A percentile compares a stretch with the other conserved stretches of the same genome.
phyloP scores from a whole-genome alignment of 1,140 invertebrate species.

The Antheraea pernyi region DNA sequence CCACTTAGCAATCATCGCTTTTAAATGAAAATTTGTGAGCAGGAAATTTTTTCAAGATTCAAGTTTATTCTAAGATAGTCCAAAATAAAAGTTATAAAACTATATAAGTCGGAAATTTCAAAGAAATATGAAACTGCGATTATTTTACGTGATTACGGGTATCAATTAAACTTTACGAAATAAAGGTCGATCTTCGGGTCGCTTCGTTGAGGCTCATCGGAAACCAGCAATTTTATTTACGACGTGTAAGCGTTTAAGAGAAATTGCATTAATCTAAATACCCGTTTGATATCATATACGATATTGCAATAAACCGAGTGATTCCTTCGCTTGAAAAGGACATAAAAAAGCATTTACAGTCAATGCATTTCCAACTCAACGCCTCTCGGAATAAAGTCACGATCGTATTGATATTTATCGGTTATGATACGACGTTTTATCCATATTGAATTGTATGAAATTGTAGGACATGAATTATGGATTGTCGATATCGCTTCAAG shows the following conservation, averaged over 20 bases:
- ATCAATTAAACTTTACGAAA: slow-evolving; percentile 61
- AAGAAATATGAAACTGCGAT: neutral
- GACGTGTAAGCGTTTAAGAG: slow-evolving; percentile 78
- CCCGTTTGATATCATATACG: slow-evolving; percentile 74
- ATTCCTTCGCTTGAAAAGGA: slow-evolving; percentile 26
- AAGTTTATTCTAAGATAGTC: too few relatives aligned
- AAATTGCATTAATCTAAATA: slow-evolving; percentile 79
- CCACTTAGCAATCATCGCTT: too few relatives aligned
- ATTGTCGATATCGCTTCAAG: slow-evolving; percentile 78
- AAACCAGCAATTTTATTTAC: slow-evolving; percentile 77
- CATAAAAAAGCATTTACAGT: neutral
- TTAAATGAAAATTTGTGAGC: too few relatives aligned
- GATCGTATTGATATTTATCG: slow-evolving; percentile 38
- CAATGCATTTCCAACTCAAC: slow-evolving; percentile 40
- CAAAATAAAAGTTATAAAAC: neutral
- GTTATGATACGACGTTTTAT: slow-evolving; percentile 37
- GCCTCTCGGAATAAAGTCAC: slow-evolving; percentile 38
- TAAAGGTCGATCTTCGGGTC: slow-evolving; percentile 48
- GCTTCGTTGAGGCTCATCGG: slow-evolving; percentile 33
- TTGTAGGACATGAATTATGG: slow-evolving; percentile 79
- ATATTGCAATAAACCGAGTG: slow-evolving; percentile 73
- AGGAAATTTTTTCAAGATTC: too few relatives aligned
- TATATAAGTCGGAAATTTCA: neutral
- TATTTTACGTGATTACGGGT: slow-evolving; percentile 42
- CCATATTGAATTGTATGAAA: slow-evolving; percentile 64